Evolutionary conservation across 2,888 invertebrate genomes (phyloP).

Genomic region (Catocala sponsa): DNA sequence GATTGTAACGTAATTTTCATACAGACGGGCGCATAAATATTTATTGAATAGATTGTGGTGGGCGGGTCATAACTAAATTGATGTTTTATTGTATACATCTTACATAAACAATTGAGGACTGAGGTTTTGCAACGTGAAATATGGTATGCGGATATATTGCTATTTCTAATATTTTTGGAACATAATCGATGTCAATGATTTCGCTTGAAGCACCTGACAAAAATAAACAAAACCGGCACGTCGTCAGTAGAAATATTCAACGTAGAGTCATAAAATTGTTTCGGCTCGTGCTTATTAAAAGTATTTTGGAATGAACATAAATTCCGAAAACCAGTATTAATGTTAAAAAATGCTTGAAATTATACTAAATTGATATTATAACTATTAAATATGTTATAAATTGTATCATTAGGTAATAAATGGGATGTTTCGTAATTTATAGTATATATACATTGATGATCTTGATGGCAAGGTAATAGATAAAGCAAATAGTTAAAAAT

Average conservation of each 20-base stretch:
- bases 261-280: no score
- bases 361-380: no score
- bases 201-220: no score
- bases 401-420: constrained; percentile 26
- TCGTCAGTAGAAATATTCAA: no score
- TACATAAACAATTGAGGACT: constrained; percentile 50
- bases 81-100: constrained; percentile 52
- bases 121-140: constrained; percentile 22
- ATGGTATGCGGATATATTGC: constrained; percentile 2
- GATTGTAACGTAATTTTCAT: constrained; percentile 14
- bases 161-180: neutral
- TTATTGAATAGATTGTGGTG: constrained; percentile 7
- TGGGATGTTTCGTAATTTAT: constrained; percentile 24
- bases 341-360: no score
- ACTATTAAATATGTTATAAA: neutral
- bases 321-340: no score
- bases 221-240: no score
- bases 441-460: constrained; percentile 13
- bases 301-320: no score
- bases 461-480: constrained; percentile 29
- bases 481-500: no score
- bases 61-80: constrained; percentile 53
- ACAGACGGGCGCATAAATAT: neutral
- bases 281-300: no score
- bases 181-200: no score